Evolutionary conservation across 1,140 invertebrate species (phyloP).

Genomic region (Parapsyche elsis): DNA sequence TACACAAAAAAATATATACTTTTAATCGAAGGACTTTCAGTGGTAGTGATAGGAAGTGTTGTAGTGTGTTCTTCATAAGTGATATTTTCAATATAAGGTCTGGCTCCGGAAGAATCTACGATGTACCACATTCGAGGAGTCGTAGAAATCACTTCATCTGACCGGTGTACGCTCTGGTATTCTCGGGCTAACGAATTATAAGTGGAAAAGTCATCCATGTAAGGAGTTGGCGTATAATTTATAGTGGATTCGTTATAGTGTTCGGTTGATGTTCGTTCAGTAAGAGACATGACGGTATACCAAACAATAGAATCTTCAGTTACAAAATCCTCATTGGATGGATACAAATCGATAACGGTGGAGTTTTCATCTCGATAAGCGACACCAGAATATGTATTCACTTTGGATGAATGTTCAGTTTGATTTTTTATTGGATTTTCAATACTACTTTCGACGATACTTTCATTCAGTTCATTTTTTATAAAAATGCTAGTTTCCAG

Average conservation of each 20-base stretch:
- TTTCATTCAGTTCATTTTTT: background rate
- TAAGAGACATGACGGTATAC: background rate
- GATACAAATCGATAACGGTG: background rate
- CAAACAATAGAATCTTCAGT: background rate
- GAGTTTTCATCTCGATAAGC: background rate
- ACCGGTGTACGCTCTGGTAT: background rate
- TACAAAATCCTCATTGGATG: background rate
- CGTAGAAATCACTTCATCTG: background rate
- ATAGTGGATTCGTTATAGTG: background rate
- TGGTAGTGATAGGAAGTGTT: background rate
- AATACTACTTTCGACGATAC: background rate
- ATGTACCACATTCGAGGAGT: constrained; percentile 5
- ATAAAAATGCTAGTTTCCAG: background rate
- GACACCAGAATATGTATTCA: background rate
- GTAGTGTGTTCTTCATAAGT: background rate
- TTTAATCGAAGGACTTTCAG: too few relatives aligned
- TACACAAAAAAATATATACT: too few relatives aligned
- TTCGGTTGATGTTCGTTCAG: background rate
- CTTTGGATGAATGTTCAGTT: background rate
- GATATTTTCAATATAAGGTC: background rate
- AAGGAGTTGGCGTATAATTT: background rate
- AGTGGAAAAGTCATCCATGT: background rate
- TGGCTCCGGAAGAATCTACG: background rate
- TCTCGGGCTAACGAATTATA: background rate
- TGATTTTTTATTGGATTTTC: background rate